These are phyloP conservation scores for Eptatretus burgeri DNA, from an alignment of 2,113 vertebrate genomes.

Conservation along the genomic window DNA sequence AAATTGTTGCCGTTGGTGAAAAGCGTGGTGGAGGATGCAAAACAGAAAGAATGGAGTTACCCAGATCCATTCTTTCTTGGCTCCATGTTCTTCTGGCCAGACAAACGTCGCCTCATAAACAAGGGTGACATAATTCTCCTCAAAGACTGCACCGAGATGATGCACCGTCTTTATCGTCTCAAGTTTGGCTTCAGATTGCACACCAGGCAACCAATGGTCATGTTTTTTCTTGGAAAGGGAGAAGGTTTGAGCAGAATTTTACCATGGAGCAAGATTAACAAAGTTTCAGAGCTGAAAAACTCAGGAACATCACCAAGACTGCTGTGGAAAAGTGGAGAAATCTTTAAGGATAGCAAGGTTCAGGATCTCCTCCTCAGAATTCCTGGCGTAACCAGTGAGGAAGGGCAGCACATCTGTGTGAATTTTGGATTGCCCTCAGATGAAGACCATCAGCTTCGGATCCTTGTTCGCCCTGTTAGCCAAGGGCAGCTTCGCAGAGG, in stretches of 20 bases:
- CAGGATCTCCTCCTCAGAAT: neutral
- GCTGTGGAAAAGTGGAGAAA: neutral
- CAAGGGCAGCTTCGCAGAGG: neutral
- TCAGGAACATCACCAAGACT: neutral
- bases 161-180: neutral
- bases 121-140: neutral
- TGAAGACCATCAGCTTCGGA: neutral
- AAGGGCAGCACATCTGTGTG: neutral
- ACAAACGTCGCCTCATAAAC: neutral
- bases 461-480: neutral
- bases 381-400: neutral
- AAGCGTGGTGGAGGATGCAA: neutral
- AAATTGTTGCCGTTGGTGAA: slow-evolving; percentile 7
- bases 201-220: neutral
- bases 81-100: too few species aligned
- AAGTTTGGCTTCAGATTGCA: neutral
- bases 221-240: neutral
- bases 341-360: neutral
- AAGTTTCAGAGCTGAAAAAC: neutral
- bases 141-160: neutral
- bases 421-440: neutral
- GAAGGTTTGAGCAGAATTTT: neutral
- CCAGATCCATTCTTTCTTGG: too few species aligned
- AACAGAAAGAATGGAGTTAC: too few species aligned
- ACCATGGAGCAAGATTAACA: neutral